Percentiles rank a stretch among this genome's conserved stretches.
Conservation (phyloP, 2,113 vertebrate genomes). For the Oncorhynchus nerka region DNA sequence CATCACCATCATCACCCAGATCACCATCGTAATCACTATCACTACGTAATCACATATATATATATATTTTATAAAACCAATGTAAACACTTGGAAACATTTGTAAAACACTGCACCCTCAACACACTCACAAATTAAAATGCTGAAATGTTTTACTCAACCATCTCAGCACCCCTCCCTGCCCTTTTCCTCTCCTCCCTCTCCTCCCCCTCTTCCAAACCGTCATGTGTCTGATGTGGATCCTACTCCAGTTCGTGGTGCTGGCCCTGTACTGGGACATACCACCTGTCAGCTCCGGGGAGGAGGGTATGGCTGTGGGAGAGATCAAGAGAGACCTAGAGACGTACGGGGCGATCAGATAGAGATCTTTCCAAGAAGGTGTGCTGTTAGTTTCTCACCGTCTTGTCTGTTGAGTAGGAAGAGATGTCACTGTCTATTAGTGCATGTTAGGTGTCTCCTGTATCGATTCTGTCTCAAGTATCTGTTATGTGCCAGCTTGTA, state of each 20-base stretch:
- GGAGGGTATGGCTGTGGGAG: constrained; percentile 33
- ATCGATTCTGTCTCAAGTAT: not conserved
- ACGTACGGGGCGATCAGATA: constrained; percentile 55
- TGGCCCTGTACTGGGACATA: constrained; percentile 75
- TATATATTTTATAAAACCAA: not conserved
- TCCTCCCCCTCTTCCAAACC: too few relatives aligned
- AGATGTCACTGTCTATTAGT: not conserved
- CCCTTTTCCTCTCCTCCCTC: too few relatives aligned
- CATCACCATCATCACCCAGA: too few relatives aligned
- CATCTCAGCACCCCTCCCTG: not conserved
- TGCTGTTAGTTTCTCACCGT: not conserved
- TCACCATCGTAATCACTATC: too few relatives aligned
- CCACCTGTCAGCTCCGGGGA: constrained; percentile 47
- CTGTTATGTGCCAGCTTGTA: not conserved
- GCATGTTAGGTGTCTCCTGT: not conserved
- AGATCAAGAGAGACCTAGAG: constrained; percentile 53
- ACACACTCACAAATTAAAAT: not conserved
- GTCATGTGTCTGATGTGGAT: constrained; percentile 74
- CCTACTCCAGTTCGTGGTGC: constrained; percentile 74
- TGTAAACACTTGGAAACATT: not conserved
- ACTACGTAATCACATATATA: too few relatives aligned
- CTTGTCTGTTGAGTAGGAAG: not conserved
- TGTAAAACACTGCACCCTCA: not conserved
- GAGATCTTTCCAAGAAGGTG: constrained; percentile 10
- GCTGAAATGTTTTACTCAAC: not conserved